Evolutionary conservation across 2,888 invertebrate genomes (phyloP), one percentile per base, ranked within the genome.

Genomic region (Philaethria dido): DNA sequence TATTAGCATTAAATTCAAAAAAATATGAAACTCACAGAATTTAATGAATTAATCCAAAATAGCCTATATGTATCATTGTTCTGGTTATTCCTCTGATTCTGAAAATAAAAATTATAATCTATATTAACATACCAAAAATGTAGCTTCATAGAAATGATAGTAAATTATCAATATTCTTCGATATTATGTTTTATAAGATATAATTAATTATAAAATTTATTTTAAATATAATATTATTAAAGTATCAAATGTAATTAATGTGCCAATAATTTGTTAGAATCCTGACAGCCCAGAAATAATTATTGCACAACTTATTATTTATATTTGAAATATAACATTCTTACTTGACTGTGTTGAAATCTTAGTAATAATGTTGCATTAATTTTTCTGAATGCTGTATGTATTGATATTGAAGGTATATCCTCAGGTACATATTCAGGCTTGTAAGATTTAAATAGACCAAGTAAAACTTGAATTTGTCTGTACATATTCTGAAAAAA

Each of bases 351-450:
- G 36, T 75, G 82, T 66, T 78, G 83, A 62, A 93, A 93, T 62
- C 88, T 83, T n/a, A 71, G 74, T 14, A 87, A 67, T 4, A 93
- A 74, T 36, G 72, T 72, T 3, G 69, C 67, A 74, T 92, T 90
- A 14, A 87, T 74, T 74, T 91, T 92, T 73, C 82, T 87, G 72
- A 93, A 93, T 6, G 85, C 85, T 29, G 84, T 84, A 65, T 90
- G 86, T 65, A 90, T 80, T 1, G 92, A 87, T 45, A 91, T 83
- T 1, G 88, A 86, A 0, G 92, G 90, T 0, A 93, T 74, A 71
- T 87, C 83, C 70, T 93, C 93, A 0, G 93, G 93, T 1, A 93
- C 93, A 81, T 84, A 88, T 71, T 93, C 92, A 0, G 93, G 93
- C 72, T 84, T 89, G 74, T 89, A 92, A 0, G 93, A 90, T 75